Percentiles rank a stretch among this genome's conserved stretches.
These are phyloP conservation scores for Stramonita haemastoma DNA, from an alignment of 2,888 invertebrate species.

Conservation along the genomic window DNA sequence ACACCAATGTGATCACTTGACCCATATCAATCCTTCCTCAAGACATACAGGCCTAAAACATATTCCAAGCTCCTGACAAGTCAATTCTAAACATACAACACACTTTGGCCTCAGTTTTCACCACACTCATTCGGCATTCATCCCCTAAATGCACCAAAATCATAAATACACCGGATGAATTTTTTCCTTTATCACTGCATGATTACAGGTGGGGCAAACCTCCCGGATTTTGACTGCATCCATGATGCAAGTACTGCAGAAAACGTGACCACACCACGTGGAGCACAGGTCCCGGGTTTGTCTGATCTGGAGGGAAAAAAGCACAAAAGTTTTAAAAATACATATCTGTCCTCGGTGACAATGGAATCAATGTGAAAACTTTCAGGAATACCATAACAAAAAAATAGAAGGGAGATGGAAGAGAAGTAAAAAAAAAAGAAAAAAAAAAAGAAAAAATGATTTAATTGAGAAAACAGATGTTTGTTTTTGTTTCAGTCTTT, in stretches of 20 bases:
- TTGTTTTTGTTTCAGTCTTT: neutral
- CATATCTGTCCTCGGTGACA: too few relatives aligned
- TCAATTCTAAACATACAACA: too few relatives aligned
- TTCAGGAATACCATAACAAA: neutral
- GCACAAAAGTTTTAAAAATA: neutral
- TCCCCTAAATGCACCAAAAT: neutral
- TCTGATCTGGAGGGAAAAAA: slow-evolving; percentile 56
- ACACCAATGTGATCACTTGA: too few relatives aligned
- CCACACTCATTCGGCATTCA: too few relatives aligned
- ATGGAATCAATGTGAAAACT: neutral
- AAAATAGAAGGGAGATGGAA: neutral
- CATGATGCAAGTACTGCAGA: slow-evolving; percentile 66
- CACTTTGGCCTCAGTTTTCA: too few relatives aligned
- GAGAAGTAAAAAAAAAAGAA: neutral
- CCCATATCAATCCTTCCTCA: too few relatives aligned
- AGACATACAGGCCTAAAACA: too few relatives aligned
- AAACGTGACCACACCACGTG: slow-evolving; percentile 71
- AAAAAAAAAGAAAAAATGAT: neutral
- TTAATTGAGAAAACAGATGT: neutral
- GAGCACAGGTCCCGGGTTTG: slow-evolving; percentile 58
- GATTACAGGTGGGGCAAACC: slow-evolving; percentile 67
- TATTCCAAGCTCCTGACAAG: too few relatives aligned
- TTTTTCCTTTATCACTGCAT: slow-evolving; percentile 54
- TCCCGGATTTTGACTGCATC: slow-evolving; percentile 56
- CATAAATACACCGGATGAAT: slow-evolving; percentile 60